A percentile compares a stretch with the other conserved stretches of the same genome.
These are phyloP conservation scores for Rosalia funebris DNA, from an alignment of 2,888 invertebrate species.

Conservation along the genomic window DNA sequence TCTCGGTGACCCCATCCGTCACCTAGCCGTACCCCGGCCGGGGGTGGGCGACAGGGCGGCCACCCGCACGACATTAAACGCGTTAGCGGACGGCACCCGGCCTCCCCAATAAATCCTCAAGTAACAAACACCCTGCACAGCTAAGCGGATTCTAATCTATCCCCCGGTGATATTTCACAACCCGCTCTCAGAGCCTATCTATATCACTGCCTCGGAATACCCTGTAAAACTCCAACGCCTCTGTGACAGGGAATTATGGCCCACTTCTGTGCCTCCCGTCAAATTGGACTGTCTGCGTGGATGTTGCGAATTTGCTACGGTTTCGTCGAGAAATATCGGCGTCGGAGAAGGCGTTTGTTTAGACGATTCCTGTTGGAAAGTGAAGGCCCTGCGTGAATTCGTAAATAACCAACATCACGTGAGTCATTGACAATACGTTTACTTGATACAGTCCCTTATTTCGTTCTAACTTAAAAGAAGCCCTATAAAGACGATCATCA, in stretches of 20 bases:
- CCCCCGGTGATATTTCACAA: conserved; percentile 63
- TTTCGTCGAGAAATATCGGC: too few relatives aligned
- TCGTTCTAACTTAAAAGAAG: too few relatives aligned
- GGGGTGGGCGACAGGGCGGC: conserved; percentile 50
- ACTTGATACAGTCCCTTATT: too few relatives aligned
- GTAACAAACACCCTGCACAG: conserved; percentile 61
- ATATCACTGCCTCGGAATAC: conserved; percentile 44
- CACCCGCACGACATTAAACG: conserved; percentile 61
- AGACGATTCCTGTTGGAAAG: too few relatives aligned
- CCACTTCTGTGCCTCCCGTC: conserved; percentile 29
- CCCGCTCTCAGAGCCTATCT: conserved; percentile 50
- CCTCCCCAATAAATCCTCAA: conserved; percentile 60
- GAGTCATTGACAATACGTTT: too few relatives aligned
- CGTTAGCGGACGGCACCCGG: conserved; percentile 58
- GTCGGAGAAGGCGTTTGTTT: too few relatives aligned
- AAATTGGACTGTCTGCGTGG: conserved; percentile 29
- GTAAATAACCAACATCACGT: too few relatives aligned
- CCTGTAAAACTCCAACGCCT: conserved; percentile 36
- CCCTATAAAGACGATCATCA: too few relatives aligned
- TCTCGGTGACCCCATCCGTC: conserved; percentile 58
- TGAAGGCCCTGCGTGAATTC: too few relatives aligned
- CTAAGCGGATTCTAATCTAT: conserved; percentile 63
- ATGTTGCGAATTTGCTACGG: conserved; percentile 13
- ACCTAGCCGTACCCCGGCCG: conserved; percentile 54
- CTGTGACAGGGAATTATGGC: conserved; percentile 53